A percentile compares a stretch with the other conserved stretches of the same genome.
phyloP scores from a whole-genome alignment of 2,797 vertebrate genomes.

The Dromococcyx pavoninus region DNA sequence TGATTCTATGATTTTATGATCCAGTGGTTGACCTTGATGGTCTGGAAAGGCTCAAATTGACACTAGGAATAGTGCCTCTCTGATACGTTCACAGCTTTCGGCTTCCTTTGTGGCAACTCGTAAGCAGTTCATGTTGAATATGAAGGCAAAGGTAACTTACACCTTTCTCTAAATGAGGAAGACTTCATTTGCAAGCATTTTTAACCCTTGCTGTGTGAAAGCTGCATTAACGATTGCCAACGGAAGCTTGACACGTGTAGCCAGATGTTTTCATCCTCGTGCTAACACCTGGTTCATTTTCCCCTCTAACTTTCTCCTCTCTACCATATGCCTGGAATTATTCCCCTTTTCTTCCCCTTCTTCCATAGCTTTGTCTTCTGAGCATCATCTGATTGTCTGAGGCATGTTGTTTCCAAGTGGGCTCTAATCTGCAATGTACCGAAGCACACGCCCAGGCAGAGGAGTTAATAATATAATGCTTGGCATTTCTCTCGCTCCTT shows the following conservation, averaged over 20 bases:
- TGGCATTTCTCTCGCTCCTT: conserved; percentile 64
- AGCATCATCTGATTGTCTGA: conserved; percentile 52
- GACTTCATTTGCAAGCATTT: not conserved
- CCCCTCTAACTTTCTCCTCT: not conserved
- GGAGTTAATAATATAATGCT: conserved; percentile 65
- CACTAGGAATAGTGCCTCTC: not conserved
- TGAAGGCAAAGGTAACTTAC: not conserved
- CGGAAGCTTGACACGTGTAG: not conserved
- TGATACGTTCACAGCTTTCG: not conserved
- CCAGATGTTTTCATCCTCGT: conserved; percentile 8
- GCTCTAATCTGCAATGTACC: conserved; percentile 18
- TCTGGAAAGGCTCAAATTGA: accelerated
- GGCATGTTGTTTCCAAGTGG: conserved; percentile 31
- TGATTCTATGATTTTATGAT: no score
- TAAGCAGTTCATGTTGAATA: not conserved
- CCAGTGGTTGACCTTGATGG: accelerated
- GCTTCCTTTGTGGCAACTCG: not conserved
- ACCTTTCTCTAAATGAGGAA: not conserved
- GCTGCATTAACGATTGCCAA: not conserved
- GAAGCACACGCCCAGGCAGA: conserved; percentile 56
- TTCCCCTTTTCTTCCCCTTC: not conserved
- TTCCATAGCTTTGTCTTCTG: not conserved
- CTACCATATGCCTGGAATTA: not conserved
- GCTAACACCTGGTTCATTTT: not conserved
- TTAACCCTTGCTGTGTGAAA: not conserved